phyloP scores from a whole-genome alignment of 2,113 vertebrate genomes.

The Turnix velox region DNA sequence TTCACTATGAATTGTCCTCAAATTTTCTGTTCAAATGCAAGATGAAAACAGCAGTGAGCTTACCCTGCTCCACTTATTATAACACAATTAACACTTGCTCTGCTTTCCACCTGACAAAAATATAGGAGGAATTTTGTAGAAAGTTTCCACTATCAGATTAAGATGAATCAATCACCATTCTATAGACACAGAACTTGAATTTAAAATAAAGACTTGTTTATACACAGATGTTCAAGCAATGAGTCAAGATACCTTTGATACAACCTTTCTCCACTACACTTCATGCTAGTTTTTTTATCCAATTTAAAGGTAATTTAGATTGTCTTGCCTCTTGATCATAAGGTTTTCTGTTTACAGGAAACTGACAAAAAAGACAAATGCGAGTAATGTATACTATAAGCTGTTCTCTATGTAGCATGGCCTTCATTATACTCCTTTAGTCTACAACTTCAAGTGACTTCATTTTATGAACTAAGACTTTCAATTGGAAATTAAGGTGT shows the following conservation, averaged over 20 bases:
- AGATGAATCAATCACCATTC: neutral
- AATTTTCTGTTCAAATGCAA: neutral
- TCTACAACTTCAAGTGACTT: neutral
- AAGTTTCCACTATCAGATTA: neutral
- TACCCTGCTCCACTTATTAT: neutral
- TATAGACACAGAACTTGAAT: neutral
- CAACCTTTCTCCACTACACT: neutral
- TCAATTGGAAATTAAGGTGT: neutral
- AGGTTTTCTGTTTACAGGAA: neutral
- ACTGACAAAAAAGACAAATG: neutral
- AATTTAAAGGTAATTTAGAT: neutral
- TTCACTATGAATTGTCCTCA: neutral
- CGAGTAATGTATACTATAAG: neutral
- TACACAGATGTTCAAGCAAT: neutral
- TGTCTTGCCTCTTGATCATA: neutral
- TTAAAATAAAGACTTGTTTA: neutral
- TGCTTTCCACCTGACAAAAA: neutral
- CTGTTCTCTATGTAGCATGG: neutral
- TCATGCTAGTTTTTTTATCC: neutral
- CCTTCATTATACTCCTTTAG: neutral
- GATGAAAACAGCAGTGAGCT: neutral
- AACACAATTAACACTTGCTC: neutral
- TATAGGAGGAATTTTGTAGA: neutral
- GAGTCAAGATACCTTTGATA: neutral
- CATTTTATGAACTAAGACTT: neutral